Conservation (phyloP, 2,797 vertebrate species). For the Petrocephalus sullivani region DNA sequence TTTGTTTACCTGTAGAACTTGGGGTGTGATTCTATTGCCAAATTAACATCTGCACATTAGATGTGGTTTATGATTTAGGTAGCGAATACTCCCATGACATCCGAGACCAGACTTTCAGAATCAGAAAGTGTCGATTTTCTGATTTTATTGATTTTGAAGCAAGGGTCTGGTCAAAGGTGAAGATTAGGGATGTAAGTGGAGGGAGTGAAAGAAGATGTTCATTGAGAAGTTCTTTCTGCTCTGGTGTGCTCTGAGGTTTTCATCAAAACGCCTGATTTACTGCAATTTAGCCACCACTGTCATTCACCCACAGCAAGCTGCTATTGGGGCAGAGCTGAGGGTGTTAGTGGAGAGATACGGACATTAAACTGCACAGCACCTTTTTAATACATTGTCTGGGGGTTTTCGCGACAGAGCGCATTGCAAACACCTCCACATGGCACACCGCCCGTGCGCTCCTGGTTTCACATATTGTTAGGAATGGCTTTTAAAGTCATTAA, state of each 20-base stretch:
- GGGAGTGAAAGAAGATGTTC: neutral
- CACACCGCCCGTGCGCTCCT: neutral
- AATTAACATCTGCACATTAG: neutral
- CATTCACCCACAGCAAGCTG: neutral
- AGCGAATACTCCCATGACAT: too few relatives aligned
- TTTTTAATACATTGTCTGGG: neutral
- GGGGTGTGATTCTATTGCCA: neutral
- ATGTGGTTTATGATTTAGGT: neutral
- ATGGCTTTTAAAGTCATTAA: constrained; percentile 9
- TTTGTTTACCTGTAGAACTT: neutral
- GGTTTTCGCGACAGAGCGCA: neutral
- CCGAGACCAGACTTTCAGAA: neutral
- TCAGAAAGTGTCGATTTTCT: neutral
- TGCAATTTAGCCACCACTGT: neutral
- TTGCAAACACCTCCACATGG: neutral
- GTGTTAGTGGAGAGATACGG: neutral
- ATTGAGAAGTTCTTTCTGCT: neutral
- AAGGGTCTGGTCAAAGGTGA: neutral
- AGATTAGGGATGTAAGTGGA: neutral
- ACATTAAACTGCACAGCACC: neutral
- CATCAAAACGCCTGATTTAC: neutral
- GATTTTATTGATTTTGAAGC: neutral
- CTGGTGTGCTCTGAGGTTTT: neutral
- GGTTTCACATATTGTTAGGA: neutral
- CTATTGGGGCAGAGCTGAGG: neutral